A percentile compares a stretch with the other conserved stretches of the same genome.
phyloP scores from a whole-genome alignment of 2,113 vertebrate genomes.

The Macrotus californicus region DNA sequence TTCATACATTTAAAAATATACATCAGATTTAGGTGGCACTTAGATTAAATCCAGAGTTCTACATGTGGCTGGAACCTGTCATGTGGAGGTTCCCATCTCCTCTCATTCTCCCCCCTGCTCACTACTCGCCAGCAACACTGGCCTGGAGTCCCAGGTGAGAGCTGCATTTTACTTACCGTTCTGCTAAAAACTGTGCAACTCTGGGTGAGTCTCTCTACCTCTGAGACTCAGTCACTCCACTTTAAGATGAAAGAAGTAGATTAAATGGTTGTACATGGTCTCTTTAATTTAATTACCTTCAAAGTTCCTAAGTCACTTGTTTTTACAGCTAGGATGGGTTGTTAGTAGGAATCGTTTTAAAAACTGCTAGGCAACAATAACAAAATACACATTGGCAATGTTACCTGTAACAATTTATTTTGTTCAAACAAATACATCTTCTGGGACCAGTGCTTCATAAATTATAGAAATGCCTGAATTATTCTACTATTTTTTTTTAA shows the following conservation, averaged over 20 bases:
- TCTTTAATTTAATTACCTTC: conserved; percentile 8
- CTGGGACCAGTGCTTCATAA: conserved; percentile 3
- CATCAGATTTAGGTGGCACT: neutral
- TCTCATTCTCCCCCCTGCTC: neutral
- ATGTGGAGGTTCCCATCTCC: neutral
- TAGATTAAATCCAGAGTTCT: neutral
- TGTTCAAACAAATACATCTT: conserved; percentile 47
- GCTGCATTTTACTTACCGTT: neutral
- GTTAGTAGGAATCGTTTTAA: conserved; percentile 20
- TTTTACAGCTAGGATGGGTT: neutral
- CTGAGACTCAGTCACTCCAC: neutral
- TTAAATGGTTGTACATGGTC: neutral
- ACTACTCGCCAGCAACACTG: neutral
- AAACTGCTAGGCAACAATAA: neutral
- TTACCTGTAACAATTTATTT: neutral
- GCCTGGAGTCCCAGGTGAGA: neutral
- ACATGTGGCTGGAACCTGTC: too few species aligned
- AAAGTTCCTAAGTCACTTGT: conserved; percentile 2
- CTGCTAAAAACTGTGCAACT: neutral
- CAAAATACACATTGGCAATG: neutral
- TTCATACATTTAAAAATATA: neutral
- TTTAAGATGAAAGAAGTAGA: neutral
- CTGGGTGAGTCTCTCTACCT: neutral
- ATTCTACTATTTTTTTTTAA: conserved; percentile 49
- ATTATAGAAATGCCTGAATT: conserved; percentile 17